Evolutionary conservation across 2,113 vertebrate species (phyloP).

Genomic region (Calonectris borealis): DNA sequence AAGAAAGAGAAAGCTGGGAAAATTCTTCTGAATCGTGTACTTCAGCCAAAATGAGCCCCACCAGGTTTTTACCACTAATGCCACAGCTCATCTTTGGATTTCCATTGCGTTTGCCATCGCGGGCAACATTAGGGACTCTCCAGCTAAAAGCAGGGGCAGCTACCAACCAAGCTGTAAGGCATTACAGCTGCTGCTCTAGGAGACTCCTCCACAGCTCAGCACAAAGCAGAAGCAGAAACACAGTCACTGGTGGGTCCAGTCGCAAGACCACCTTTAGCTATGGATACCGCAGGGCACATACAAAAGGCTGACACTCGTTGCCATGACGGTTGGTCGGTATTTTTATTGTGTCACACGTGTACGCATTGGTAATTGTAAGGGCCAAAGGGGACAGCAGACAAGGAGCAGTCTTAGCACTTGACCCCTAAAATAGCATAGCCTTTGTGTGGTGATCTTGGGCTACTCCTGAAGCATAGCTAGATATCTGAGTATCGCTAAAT

Average conservation of each 20-base stretch:
- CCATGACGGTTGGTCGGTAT: not conserved
- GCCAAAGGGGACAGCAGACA: not conserved
- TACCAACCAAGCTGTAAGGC: not conserved
- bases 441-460: not conserved
- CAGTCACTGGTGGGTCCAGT: not conserved
- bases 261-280: not conserved
- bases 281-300: not conserved
- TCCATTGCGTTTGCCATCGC: fast-evolving
- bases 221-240: not conserved
- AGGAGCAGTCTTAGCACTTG: not conserved
- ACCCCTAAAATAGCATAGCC: not conserved
- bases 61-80: not conserved
- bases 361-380: not conserved
- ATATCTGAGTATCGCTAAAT: not conserved
- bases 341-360: not conserved
- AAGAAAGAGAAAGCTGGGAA: not conserved
- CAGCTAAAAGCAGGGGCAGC: not conserved
- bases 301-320: not conserved
- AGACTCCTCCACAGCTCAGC: not conserved
- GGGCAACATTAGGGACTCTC: not conserved
- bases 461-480: not conserved
- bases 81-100: not conserved
- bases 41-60: not conserved
- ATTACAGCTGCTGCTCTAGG: not conserved
- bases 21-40: not conserved